A percentile compares a stretch with the other conserved stretches of the same genome.
Conservation (phyloP, 2,797 vertebrate species). For the Oophaga sylvatica region DNA sequence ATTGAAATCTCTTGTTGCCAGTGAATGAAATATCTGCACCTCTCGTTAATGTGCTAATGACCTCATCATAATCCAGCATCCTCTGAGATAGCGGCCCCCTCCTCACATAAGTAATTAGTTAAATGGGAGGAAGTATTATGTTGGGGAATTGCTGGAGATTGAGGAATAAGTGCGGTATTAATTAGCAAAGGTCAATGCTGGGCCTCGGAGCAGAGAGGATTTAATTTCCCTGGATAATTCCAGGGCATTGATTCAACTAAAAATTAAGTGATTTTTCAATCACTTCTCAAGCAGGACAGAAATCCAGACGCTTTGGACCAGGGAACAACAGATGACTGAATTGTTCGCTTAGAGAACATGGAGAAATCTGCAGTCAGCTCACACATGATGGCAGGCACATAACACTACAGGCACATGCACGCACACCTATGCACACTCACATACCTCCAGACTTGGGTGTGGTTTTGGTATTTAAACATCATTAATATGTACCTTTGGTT, state of each 20-base stretch:
- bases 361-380: not conserved
- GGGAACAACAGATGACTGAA: not conserved
- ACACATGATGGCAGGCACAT: not conserved
- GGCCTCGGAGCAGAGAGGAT: conserved; percentile 90
- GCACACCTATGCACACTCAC: too few relatives aligned
- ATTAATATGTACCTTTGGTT: too few relatives aligned
- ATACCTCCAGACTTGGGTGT: too few relatives aligned
- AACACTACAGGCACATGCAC: too few relatives aligned
- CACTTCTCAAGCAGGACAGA: conserved; percentile 79
- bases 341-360: not conserved
- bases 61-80: conserved; percentile 96
- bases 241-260: conserved; percentile 98
- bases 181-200: conserved; percentile 98
- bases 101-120: conserved; percentile 88
- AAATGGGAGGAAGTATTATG: conserved; percentile 88
- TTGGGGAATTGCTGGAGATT: conserved; percentile 55
- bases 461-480: too few relatives aligned
- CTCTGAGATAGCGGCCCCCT: conserved; percentile 62
- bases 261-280: conserved; percentile 99
- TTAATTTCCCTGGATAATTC: conserved; percentile 99
- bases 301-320: conserved; percentile 2
- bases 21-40: conserved; percentile 41
- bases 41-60: conserved; percentile 91
- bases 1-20: conserved; percentile 45
- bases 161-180: conserved; percentile 83